phyloP scores from a whole-genome alignment of 2,113 vertebrate species.

The Nicator chloris region DNA sequence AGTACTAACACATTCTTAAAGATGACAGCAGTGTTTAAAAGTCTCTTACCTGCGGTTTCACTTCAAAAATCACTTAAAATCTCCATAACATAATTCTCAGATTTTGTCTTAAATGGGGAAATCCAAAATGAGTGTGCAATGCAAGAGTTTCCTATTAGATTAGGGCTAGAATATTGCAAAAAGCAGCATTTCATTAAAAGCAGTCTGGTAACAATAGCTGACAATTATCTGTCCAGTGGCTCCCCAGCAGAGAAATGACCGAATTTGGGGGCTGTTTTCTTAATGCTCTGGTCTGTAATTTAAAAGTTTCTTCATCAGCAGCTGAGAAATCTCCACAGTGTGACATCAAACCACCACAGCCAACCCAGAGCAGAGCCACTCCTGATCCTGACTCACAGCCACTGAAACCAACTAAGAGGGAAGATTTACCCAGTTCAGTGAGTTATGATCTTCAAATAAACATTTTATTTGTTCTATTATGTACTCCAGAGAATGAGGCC shows the following conservation, averaged over 20 bases:
- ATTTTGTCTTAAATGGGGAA: neutral
- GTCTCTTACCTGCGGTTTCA: neutral
- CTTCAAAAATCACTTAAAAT: neutral
- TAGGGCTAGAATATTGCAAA: neutral
- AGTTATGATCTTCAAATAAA: neutral
- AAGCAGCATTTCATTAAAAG: neutral
- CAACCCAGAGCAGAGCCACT: neutral
- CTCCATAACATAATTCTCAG: neutral
- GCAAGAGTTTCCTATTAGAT: neutral
- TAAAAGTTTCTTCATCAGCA: neutral
- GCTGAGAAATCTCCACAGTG: neutral
- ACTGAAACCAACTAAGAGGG: neutral
- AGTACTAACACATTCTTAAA: neutral
- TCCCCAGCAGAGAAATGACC: neutral
- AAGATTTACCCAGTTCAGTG: neutral
- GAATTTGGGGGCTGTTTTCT: neutral
- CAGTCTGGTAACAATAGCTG: neutral
- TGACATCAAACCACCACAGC: neutral
- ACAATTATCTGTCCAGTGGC: neutral
- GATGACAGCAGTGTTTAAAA: neutral
- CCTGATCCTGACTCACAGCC: neutral
- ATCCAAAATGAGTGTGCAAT: neutral
- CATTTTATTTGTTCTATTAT: neutral
- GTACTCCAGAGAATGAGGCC: neutral
- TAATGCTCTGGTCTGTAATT: neutral